phyloP scores from a whole-genome alignment of 1,140 invertebrate species.

The Eupeodes corollae region DNA sequence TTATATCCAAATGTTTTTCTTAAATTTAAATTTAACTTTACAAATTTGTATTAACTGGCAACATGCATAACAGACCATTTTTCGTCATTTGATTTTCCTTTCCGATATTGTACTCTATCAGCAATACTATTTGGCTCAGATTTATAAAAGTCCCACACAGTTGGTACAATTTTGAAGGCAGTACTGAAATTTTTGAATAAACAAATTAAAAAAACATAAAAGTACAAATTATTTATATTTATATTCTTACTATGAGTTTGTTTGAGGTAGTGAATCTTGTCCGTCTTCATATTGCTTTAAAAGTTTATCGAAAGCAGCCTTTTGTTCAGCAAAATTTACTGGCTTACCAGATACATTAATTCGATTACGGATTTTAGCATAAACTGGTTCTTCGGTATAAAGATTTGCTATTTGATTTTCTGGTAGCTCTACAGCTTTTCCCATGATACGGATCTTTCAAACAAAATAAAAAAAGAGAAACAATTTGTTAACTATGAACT shows the following conservation, averaged over 20 bases:
- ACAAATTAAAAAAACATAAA: neutral
- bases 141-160: slow-evolving; percentile 25
- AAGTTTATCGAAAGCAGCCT: slow-evolving; percentile 17
- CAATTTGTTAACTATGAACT: neutral
- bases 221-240: neutral
- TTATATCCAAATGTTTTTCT: too few relatives aligned
- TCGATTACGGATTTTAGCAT: slow-evolving; percentile 17
- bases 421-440: slow-evolving; percentile 18
- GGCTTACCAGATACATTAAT: slow-evolving; percentile 27
- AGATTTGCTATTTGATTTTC: slow-evolving; percentile 11
- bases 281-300: slow-evolving; percentile 8
- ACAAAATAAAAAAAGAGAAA: neutral
- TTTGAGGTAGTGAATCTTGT: slow-evolving; percentile 11
- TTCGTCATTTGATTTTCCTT: slow-evolving; percentile 7
- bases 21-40: too few relatives aligned
- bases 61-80: slow-evolving; percentile 20
- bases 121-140: slow-evolving; percentile 15
- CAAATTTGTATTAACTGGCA: slow-evolving; percentile 12
- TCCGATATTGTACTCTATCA: slow-evolving; percentile 29
- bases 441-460: slow-evolving; percentile 14
- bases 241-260: slow-evolving; percentile 17
- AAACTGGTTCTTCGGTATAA: slow-evolving; percentile 21
- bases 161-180: slow-evolving; percentile 21
- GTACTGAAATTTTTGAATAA: slow-evolving; percentile 18
- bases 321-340: slow-evolving; percentile 15